A percentile compares a stretch with the other conserved stretches of the same genome.
Conservation (phyloP, 2,888 invertebrate genomes). For the Rosalia funebris region DNA sequence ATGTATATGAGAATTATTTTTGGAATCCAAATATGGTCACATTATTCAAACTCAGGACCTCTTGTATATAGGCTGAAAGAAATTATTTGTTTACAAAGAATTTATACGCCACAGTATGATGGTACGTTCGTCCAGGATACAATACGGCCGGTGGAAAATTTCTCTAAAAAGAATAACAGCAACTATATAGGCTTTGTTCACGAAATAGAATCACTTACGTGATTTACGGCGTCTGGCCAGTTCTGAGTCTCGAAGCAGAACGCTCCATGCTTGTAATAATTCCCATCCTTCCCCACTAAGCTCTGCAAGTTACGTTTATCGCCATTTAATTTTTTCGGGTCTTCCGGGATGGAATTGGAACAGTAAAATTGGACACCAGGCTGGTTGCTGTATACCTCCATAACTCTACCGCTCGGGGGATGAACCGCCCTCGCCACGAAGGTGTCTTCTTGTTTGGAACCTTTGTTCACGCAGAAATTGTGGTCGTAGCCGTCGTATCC, state of each 20-base stretch:
- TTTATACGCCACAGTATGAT: slow-evolving; percentile 56
- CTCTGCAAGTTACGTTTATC: slow-evolving; percentile 35
- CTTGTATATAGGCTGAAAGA: too few species aligned
- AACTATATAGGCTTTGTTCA: too few species aligned
- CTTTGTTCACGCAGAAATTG: slow-evolving; percentile 80
- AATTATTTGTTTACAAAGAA: slow-evolving; percentile 11
- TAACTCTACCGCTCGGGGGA: slow-evolving; percentile 72
- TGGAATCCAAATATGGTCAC: too few species aligned
- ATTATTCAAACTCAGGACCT: too few species aligned
- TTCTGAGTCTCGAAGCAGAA: slow-evolving; percentile 93
- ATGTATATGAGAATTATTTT: too few species aligned
- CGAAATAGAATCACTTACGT: too few species aligned
- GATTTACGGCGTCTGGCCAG: slow-evolving; percentile 90
- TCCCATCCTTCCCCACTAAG: slow-evolving; percentile 50
- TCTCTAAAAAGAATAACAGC: slow-evolving; percentile 70
- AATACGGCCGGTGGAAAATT: slow-evolving; percentile 81
- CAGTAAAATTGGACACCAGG: slow-evolving; percentile 94
- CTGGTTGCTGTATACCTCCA: slow-evolving; percentile 84
- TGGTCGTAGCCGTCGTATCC: slow-evolving; percentile 79
- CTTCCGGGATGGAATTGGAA: slow-evolving; percentile 76
- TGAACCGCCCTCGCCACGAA: slow-evolving; percentile 77
- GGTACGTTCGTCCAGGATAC: slow-evolving; percentile 77
- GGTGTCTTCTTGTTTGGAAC: slow-evolving; percentile 67
- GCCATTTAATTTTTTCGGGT: slow-evolving; percentile 51
- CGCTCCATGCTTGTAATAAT: slow-evolving; percentile 67